Evolutionary conservation across 2,888 invertebrate genomes (phyloP).

Genomic region (Drosophila anomalata): DNA sequence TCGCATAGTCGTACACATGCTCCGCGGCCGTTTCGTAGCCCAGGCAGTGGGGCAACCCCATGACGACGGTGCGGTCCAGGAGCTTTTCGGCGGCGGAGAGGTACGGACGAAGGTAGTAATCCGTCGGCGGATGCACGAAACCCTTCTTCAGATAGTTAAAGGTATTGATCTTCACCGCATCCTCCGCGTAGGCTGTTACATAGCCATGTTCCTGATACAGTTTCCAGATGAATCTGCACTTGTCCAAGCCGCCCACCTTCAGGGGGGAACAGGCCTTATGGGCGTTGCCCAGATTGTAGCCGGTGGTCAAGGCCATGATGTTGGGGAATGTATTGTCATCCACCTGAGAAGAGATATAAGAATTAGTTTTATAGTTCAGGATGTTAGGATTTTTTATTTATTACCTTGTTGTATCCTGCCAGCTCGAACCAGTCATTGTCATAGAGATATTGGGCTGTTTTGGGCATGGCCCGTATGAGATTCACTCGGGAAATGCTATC

Average conservation of each 20-base stretch:
- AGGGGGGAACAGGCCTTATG: slow-evolving; percentile 85
- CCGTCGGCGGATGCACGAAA: slow-evolving; percentile 90
- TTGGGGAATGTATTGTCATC: slow-evolving; percentile 97
- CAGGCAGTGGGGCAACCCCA: slow-evolving; percentile 86
- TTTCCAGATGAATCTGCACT: slow-evolving; percentile 91
- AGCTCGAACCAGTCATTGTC: slow-evolving; percentile 89
- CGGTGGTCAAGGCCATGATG: slow-evolving; percentile 92
- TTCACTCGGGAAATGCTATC: slow-evolving; percentile 93
- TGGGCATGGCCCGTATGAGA: slow-evolving; percentile 90
- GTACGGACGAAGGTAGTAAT: slow-evolving; percentile 92
- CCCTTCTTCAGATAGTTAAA: slow-evolving; percentile 89
- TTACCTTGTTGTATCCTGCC: slow-evolving; percentile 89
- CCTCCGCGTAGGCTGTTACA: slow-evolving; percentile 92
- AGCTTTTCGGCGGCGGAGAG: slow-evolving; percentile 88
- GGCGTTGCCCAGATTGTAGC: slow-evolving; percentile 85
- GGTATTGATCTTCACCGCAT: slow-evolving; percentile 89
- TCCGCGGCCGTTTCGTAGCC: slow-evolving; percentile 88
- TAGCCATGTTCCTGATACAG: slow-evolving; percentile 89
- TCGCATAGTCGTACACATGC: slow-evolving; percentile 88
- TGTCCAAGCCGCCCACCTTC: slow-evolving; percentile 86
- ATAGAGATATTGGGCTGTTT: slow-evolving; percentile 88
- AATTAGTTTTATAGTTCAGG: neutral
- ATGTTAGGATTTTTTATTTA: neutral
- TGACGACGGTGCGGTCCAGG: slow-evolving; percentile 84
- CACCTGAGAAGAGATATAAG: slow-evolving; percentile 84